These are phyloP conservation scores for Rhineura floridana DNA, from an alignment of 2,113 vertebrate genomes.

Conservation along the genomic window DNA sequence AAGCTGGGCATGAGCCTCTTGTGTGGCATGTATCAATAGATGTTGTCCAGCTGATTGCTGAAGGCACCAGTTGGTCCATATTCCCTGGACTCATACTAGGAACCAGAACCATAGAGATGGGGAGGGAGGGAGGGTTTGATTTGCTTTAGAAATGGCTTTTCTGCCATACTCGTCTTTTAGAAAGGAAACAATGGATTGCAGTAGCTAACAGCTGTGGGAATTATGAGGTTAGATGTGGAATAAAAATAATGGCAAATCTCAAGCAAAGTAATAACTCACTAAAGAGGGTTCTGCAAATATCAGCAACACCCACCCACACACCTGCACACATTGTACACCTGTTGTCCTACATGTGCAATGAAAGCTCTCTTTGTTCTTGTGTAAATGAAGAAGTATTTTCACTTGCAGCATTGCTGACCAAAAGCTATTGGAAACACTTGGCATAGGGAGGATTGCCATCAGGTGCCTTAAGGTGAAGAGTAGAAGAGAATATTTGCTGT, in stretches of 20 bases:
- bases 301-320: slow-evolving; percentile 45
- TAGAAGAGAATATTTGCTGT: slow-evolving; percentile 48
- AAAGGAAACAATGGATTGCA: slow-evolving; percentile 54
- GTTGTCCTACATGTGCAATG: slow-evolving; percentile 52
- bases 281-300: slow-evolving; percentile 51
- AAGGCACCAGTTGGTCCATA: slow-evolving; percentile 40
- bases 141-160: slow-evolving; percentile 40
- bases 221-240: slow-evolving; percentile 54
- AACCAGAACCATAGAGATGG: slow-evolving; percentile 40
- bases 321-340: slow-evolving; percentile 48
- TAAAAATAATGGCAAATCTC: slow-evolving; percentile 55
- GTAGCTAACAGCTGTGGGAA: slow-evolving; percentile 57
- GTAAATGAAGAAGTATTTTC: slow-evolving; percentile 56
- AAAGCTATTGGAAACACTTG: slow-evolving; percentile 45
- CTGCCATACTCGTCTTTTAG: slow-evolving; percentile 38
- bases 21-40: slow-evolving; percentile 69
- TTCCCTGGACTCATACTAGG: slow-evolving; percentile 66
- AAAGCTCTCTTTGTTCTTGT: slow-evolving; percentile 38
- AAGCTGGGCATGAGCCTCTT: slow-evolving; percentile 71
- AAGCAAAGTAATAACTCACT: slow-evolving; percentile 60
- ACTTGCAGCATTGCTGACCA: slow-evolving; percentile 47
- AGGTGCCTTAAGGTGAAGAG: slow-evolving; percentile 16
- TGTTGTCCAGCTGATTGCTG: slow-evolving; percentile 61
- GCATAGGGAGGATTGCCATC: background rate
- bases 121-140: background rate